A percentile compares a stretch with the other conserved stretches of the same genome.
These are phyloP conservation scores for Mus musculus DNA, from an alignment of 2,113 vertebrate species.

Conservation along the genomic window GRCm39 chr15:80607501-80608000, in stretches of 20 bases:
- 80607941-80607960: not conserved
- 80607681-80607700: not conserved
- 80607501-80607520: not conserved
- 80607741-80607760: not conserved
- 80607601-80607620: conserved; percentile 23
- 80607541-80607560: conserved; percentile 28
- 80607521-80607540: conserved; percentile 2
- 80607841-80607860: conserved; percentile 37
- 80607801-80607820: not conserved
- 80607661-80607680: not conserved
- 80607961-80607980: too few relatives aligned
- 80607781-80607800: not conserved
- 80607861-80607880: conserved; percentile 39
- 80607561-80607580: conserved; percentile 14
- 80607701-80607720: not conserved
- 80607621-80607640: not conserved
- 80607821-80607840: conserved; percentile 41
- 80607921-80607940: not conserved
- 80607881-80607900: not conserved
- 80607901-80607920: not conserved
- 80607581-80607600: not conserved
- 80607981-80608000: not conserved
- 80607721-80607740: not conserved
- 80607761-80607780: not conserved
- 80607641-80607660: not conserved